phyloP scores from a whole-genome alignment of 2,888 invertebrate species.

The Congeria kusceri region DNA sequence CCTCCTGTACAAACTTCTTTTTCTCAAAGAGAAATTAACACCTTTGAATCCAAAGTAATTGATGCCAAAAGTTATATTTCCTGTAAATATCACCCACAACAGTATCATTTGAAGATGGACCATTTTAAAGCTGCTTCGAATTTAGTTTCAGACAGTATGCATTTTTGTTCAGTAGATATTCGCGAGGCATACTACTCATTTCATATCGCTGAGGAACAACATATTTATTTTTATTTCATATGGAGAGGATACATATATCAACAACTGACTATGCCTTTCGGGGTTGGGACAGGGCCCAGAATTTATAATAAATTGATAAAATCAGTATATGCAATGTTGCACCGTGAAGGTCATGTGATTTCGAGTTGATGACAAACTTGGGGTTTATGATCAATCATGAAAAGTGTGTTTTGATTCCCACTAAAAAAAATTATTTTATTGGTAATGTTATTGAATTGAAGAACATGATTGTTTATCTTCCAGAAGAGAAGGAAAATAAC shows the following conservation, averaged over 20 bases:
- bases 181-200: slow-evolving; percentile 48
- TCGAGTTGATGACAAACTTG: slow-evolving; percentile 23
- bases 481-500: slow-evolving; percentile 40
- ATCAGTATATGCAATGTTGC: slow-evolving; percentile 54
- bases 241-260: slow-evolving; percentile 51
- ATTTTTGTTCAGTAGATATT: slow-evolving; percentile 44
- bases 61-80: too few species aligned
- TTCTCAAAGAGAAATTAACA: too few species aligned
- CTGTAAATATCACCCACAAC: too few species aligned
- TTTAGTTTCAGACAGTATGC: slow-evolving; percentile 34
- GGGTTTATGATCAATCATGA: slow-evolving; percentile 45
- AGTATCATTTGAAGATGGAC: slow-evolving; percentile 65
- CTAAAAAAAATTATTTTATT: slow-evolving; percentile 32
- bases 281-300: slow-evolving; percentile 44
- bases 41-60: too few species aligned
- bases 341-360: slow-evolving; percentile 36
- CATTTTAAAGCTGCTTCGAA: slow-evolving; percentile 48
- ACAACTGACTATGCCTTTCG: background rate
- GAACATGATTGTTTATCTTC: slow-evolving; percentile 44
- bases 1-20: too few species aligned
- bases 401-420: slow-evolving; percentile 50
- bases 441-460: slow-evolving; percentile 52
- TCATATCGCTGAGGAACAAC: slow-evolving; percentile 32
- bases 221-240: slow-evolving; percentile 47
- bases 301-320: slow-evolving; percentile 64